Evolutionary conservation across 2,888 invertebrate species (phyloP).

Genomic region (Agrochola macilenta): DNA sequence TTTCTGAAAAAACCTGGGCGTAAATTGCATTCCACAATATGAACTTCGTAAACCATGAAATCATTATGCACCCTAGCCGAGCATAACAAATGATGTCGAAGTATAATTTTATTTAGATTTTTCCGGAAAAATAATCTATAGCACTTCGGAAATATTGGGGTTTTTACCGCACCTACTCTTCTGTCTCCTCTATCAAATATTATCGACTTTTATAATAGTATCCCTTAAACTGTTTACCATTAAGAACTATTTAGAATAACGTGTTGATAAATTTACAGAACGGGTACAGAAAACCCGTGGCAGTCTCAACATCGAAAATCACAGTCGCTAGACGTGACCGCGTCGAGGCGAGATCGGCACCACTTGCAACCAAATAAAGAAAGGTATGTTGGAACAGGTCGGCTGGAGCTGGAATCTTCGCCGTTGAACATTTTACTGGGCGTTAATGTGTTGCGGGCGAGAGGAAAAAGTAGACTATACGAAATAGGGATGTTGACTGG

Average conservation of each 20-base stretch:
- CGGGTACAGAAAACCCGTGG: slow-evolving; percentile 81
- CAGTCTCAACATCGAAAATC: slow-evolving; percentile 93
- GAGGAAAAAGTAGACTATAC: neutral
- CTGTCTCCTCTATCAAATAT: neutral
- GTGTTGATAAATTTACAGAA: slow-evolving; percentile 67
- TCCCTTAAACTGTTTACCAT: too few relatives aligned
- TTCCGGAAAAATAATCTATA: neutral
- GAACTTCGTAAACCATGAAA: neutral
- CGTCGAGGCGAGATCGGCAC: slow-evolving; percentile 81
- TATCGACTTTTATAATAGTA: neutral
- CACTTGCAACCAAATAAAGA: slow-evolving; percentile 86
- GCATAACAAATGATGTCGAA: neutral
- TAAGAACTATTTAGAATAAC: slow-evolving; percentile 35
- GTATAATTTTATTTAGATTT: neutral
- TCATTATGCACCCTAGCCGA: neutral
- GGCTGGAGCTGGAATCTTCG: neutral
- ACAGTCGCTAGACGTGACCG: slow-evolving; percentile 95
- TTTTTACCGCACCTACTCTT: neutral
- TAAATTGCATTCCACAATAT: neutral
- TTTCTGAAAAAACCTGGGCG: neutral
- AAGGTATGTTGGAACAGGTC: slow-evolving; percentile 71
- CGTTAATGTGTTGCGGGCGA: too few relatives aligned
- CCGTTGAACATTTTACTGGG: neutral
- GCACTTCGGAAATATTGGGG: neutral
- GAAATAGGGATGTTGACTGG: too few relatives aligned